Evolutionary conservation across 2,113 vertebrate species (phyloP), one percentile per base, ranked within the genome.

Genomic region (Mobula hypostoma): DNA sequence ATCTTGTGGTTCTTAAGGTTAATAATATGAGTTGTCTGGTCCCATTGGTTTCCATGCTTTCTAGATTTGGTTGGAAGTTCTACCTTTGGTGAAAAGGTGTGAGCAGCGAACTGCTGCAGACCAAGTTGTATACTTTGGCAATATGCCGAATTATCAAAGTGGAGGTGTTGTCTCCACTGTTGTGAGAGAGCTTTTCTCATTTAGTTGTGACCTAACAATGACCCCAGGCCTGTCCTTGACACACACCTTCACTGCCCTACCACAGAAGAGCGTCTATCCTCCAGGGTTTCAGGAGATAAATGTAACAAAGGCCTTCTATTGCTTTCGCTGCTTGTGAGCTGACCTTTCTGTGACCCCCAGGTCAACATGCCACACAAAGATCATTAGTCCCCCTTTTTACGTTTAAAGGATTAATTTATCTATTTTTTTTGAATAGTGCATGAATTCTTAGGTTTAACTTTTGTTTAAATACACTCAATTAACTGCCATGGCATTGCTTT

Each of bases 281-380:
- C 94, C 40, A 0, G 40, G 68, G 9, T 56, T 0, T 24, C 78
- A 21, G 0, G 94, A 95, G 95, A 95, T 95, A 95, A 95, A 94
- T 0, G 0, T 74, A 93, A 93, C 93, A 17, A 56, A 70, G 91
- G 83, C 2, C 21, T 83, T 94, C 0, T 56, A 94, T 95, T 95
- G 95, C 82, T 96, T 96, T 96, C 94, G n/a, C 94, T 96, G 94
- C 94, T 61, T 29, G 94, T 90, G 94, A 88, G 66, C 93, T 95
- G 96, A 95, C 95, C 96, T 7, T 94, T 0, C 0, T 36, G 94
- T 96, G 95, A 96, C 95, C 96, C 72, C 83, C 48, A 48, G 82
- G n/a, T 72, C 95, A 95, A 94, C 80, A 94, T 95, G 95, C 94
- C 95, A 82, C 0, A 0, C 76, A 63, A 94, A 56, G 83, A 87